Conservation (phyloP, 2,113 vertebrate genomes). For the Tamias sibiricus region DNA sequence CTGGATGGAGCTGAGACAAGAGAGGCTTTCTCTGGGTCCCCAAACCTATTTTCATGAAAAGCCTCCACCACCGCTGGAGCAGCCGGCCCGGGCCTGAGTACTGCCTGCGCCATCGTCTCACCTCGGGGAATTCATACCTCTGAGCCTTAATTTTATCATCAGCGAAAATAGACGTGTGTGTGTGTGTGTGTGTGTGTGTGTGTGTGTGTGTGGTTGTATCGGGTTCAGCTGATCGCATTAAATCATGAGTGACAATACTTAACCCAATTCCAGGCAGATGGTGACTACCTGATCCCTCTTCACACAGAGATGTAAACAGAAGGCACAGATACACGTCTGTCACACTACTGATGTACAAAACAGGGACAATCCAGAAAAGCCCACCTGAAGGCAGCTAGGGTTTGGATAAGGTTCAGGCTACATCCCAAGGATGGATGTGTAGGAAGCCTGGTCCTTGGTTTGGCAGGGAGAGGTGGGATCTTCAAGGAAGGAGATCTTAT, state of each 20-base stretch:
- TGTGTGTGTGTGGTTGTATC: neutral
- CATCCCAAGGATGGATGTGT: neutral
- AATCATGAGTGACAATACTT: neutral
- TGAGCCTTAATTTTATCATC: neutral
- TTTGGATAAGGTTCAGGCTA: neutral
- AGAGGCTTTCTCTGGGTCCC: neutral
- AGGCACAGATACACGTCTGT: neutral
- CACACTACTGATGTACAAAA: neutral
- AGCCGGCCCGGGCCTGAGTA: neutral
- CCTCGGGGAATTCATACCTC: neutral
- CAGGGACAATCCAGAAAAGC: neutral
- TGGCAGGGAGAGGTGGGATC: neutral
- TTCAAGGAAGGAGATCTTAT: neutral
- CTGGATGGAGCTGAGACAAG: neutral
- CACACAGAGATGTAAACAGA: neutral
- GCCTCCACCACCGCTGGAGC: too few species aligned
- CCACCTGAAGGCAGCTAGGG: neutral
- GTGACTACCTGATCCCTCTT: neutral
- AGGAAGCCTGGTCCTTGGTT: neutral
- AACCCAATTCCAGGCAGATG: neutral
- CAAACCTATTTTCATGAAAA: constrained; percentile 54
- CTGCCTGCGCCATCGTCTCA: neutral
- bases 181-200: too few species aligned
- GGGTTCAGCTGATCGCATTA: neutral
- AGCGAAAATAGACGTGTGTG: neutral